Base-by-base conservation (phyloP, 2,797 vertebrate species). In the Oryzias dopingdopingensis region DNA sequence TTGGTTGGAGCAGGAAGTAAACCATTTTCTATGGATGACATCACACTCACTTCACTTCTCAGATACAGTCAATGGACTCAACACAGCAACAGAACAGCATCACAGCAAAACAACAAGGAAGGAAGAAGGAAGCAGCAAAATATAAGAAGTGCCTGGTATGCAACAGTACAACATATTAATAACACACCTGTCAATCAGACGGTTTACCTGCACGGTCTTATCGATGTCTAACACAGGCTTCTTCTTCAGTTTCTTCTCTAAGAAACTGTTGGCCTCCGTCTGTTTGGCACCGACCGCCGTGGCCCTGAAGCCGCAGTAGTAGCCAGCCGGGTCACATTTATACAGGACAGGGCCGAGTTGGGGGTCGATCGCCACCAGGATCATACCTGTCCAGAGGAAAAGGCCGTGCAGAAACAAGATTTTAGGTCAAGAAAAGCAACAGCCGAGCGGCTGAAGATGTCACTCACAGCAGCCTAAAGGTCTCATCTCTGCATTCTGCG, bases 401-500 rank as follows among this genome's bases (percentile, higher is more conserved):
- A 37, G 3, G 32, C 13, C 17, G 20, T 18, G 49, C 26, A 56
- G 0, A 17, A 47, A 40, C 18, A 18, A 13, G 18, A 4, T 46
- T 3, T 16, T 1, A 15, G 16, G 16, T 17, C 43, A 23, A 3
- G 24, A 17, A n/a, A n/a, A 45, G 5, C 13, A 14, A 32, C 1
- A n/a, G 4, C 5, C 3, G 12, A 5, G 4, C 42, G 56, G 37
- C 7, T 20, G n/a, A 32, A 51, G 20, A 0, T 4, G 14, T 55
- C 15, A 91, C 92, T 93, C 79, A 93, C 92, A 91, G 86, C 92
- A 93, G 79, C 92, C 92, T 4, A 93, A 83, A 4, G 92, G 92
- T 53, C 92, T 91, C 92, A 93, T 93, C 68, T 93, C 92, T 0
- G 92, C 92, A 0, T 93, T 93, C 41, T 93, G 92, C 0, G 92